These are phyloP conservation scores for Pipistrellus pipistrellus DNA, from an alignment of 2,797 vertebrate genomes.

Conservation along the genomic window DNA sequence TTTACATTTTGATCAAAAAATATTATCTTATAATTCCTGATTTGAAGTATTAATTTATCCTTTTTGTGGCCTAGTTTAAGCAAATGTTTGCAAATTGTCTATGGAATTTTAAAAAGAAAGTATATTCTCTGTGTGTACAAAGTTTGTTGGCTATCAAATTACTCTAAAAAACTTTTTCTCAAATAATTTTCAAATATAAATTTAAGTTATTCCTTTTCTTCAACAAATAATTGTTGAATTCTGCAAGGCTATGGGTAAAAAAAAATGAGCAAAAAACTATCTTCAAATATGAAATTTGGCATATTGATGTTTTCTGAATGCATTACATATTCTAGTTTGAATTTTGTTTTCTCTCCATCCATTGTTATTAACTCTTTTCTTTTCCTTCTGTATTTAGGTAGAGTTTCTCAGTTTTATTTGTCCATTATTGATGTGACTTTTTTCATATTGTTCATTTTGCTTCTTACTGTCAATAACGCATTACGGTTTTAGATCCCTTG, in stretches of 20 bases:
- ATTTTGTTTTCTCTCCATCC: background rate
- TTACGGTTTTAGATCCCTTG: conserved; percentile 14
- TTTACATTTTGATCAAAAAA: conserved; percentile 19
- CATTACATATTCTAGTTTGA: background rate
- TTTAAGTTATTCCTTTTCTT: background rate
- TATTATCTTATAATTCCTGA: background rate
- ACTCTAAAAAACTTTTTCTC: background rate
- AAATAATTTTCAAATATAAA: conserved; percentile 44
- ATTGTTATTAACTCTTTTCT: background rate
- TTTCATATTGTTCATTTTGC: background rate
- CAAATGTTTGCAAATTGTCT: background rate
- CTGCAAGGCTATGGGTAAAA: background rate
- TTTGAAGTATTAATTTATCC: background rate
- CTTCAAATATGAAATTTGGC: background rate
- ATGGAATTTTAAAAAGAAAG: conserved; percentile 21
- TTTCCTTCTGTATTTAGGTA: background rate
- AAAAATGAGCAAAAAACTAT: background rate
- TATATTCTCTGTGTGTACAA: background rate
- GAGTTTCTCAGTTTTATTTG: background rate
- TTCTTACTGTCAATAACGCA: background rate
- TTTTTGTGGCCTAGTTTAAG: background rate
- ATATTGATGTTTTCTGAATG: background rate
- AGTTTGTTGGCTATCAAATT: conserved; percentile 7
- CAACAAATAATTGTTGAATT: background rate
- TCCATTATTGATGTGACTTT: background rate